Evolutionary conservation across 2,113 vertebrate genomes (phyloP).

Genomic region (Xenotilapia caudafasciata): DNA sequence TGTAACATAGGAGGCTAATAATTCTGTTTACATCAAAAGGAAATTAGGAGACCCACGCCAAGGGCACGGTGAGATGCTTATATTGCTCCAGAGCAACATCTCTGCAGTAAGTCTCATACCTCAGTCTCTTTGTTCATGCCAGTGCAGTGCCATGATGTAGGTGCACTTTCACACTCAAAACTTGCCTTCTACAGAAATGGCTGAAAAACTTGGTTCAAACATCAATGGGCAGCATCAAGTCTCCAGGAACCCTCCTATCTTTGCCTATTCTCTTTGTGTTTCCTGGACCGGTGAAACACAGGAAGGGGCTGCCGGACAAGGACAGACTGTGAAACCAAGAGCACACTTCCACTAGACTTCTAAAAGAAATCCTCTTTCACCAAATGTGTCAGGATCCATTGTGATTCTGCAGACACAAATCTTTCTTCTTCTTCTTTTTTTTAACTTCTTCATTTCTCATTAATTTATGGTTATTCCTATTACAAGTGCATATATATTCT

Average conservation of each 20-base stretch:
- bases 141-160: slow-evolving; percentile 11
- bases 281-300: not conserved
- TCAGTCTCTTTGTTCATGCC: slow-evolving; percentile 46
- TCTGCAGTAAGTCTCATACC: not conserved
- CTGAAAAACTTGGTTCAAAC: slow-evolving; percentile 33
- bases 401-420: not conserved
- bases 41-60: not conserved
- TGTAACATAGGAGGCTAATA: not conserved
- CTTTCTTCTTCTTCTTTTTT: not conserved
- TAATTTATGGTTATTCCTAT: not conserved
- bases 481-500: not conserved
- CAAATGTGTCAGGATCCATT: not conserved
- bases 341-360: not conserved
- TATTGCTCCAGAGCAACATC: not conserved
- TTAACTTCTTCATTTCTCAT: not conserved
- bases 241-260: slow-evolving; percentile 4
- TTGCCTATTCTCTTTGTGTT: slow-evolving; percentile 55
- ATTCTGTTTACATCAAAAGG: slow-evolving; percentile 5
- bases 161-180: slow-evolving; percentile 15
- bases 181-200: slow-evolving; percentile 25
- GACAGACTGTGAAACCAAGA: not conserved
- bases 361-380: not conserved
- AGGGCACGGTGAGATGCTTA: not conserved
- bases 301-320: not conserved
- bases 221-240: not conserved